Base-by-base conservation (phyloP, 2,797 vertebrate genomes). In the Tympanoctomys barrerae region DNA sequence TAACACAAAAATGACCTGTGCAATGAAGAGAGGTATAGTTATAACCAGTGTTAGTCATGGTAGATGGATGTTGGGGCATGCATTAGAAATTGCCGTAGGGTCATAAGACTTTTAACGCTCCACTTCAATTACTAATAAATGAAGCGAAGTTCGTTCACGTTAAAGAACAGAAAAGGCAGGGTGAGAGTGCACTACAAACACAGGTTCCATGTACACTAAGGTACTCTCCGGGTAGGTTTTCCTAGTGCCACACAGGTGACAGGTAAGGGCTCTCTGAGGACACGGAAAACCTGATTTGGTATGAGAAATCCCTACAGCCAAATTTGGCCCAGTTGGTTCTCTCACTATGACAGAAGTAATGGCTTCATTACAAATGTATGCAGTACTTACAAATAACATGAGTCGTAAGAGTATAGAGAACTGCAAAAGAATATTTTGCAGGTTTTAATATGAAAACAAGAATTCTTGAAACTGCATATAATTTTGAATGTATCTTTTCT, bases 51-150 rank as follows among this genome's bases (percentile, higher is more conserved):
- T 94, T 79, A 78, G 49, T 66, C 11, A 31, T 71, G 14, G 12
- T 49, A 89, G 13, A n/a, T 75, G 52, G 77, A 62, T 66, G 2
- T 10, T 84, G 7, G 2, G 1, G 3, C 62, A 13, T 79, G 9
- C 26, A 64, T 39, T 89, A 59, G 7, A 71, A 66, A 2, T 57
- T 61, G 80, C 81, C 64, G 85, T 78, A 14, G 2, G 57, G 8
- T 33, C 8, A 31, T 31, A 81, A 83, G 1, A 36, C 36, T 81
- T 85, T 66, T 62, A 83, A 88, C 1, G 18, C 10, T 91, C 84
- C 31, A 61, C 71, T 91, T 95, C 6, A 93, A 62, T 80, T 73
- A 81, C 68, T 89, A 84, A 33, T 31, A 92, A 87, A 31, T 62
- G 42, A 33, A 2, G 5, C 21, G 26, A 81, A 86, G 85, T 31